Evolutionary conservation across 2,888 invertebrate species (phyloP).

Genomic region (Leptarthrus brevirostris): DNA sequence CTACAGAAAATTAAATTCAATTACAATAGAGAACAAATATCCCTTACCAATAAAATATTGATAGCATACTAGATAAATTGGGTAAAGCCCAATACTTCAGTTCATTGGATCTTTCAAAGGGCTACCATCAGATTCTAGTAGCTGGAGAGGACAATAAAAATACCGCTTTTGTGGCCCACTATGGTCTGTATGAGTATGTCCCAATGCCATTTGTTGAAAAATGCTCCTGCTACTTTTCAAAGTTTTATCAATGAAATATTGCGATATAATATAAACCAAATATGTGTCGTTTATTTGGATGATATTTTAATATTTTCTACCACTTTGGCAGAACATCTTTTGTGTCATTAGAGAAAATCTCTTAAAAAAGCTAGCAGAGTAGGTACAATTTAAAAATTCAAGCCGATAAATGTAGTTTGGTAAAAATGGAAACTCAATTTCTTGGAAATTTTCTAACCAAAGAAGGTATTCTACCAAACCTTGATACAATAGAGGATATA

Average conservation of each 20-base stretch:
- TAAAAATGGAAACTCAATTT: conserved; percentile 34
- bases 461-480: conserved; percentile 49
- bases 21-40: too few relatives aligned
- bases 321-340: conserved; percentile 51
- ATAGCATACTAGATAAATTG: too few relatives aligned
- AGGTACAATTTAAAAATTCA: conserved; percentile 51
- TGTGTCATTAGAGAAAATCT: conserved; percentile 44
- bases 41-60: conserved; percentile 49
- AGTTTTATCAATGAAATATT: conserved; percentile 48
- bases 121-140: conserved; percentile 51
- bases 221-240: conserved; percentile 49
- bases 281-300: conserved; percentile 14
- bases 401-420: conserved; percentile 49
- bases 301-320: too few relatives aligned
- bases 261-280: conserved; percentile 48
- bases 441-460: conserved; percentile 47
- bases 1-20: too few relatives aligned
- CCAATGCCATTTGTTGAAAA: conserved; percentile 46
- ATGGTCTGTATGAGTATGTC: conserved; percentile 50
- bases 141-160: conserved; percentile 48
- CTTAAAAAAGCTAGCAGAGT: conserved; percentile 49
- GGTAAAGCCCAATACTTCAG: too few relatives aligned
- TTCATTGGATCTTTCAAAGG: conserved; percentile 50
- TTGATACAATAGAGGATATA: conserved; percentile 47
- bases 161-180: conserved; percentile 51